Evolutionary conservation across 2,113 vertebrate genomes (phyloP).

Genomic region (Neolamprologus sp.): DNA sequence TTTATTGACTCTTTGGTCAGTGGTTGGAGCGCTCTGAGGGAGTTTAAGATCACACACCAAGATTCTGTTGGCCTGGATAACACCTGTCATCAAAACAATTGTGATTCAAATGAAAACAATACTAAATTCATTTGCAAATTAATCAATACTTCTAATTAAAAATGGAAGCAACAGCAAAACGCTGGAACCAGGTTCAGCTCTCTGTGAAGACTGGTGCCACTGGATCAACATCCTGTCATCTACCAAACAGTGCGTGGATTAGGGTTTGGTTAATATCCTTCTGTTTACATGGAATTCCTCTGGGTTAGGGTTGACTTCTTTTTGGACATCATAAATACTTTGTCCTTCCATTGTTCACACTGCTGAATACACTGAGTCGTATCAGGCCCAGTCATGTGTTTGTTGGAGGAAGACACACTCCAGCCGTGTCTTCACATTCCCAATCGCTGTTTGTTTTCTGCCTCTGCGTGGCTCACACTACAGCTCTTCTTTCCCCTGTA

Average conservation of each 20-base stretch:
- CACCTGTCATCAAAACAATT: not conserved
- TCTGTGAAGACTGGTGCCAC: not conserved
- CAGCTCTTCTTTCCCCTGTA: not conserved
- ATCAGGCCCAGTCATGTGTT: not conserved
- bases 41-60: not conserved
- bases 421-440: not conserved
- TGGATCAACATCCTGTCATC: not conserved
- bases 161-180: not conserved
- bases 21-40: not conserved
- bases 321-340: not conserved
- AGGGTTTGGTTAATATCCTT: not conserved
- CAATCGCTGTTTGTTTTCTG: not conserved
- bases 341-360: not conserved
- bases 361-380: not conserved
- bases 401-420: not conserved
- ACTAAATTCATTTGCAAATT: not conserved
- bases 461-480: not conserved
- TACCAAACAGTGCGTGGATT: not conserved
- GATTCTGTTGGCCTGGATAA: not conserved
- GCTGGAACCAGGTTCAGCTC: not conserved
- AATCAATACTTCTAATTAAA: not conserved
- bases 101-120: not conserved
- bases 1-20: not conserved
- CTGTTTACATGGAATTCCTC: not conserved
- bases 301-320: not conserved